Base-by-base conservation (phyloP, 2,797 vertebrate genomes). In the Sebastes cheni region DNA sequence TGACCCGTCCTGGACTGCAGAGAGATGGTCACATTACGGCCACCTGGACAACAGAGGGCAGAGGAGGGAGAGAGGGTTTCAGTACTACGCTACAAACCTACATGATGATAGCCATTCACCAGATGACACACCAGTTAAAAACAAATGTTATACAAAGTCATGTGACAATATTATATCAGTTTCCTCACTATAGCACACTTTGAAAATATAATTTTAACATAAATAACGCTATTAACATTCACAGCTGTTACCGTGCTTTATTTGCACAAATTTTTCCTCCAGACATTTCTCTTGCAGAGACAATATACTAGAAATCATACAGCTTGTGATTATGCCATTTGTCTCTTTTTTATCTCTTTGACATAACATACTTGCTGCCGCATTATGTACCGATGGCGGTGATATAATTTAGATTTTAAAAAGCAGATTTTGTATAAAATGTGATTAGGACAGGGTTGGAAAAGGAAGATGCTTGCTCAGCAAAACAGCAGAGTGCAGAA, bases 1-100 rank as follows among this genome's bases (percentile, higher is more conserved):
- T 99, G 98, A 42, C 99, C 98, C 0, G 99, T 99, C 85, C 99
- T 97, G 0, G 99, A 99, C 96, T 99, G 99, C 87, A 99, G 96
- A 1, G 98, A 99, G 95, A 99, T 99, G 66, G 97, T 98, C 84
- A 99, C 96, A 0, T 99, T 99, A 83, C 99, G 98, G 56, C 99
- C 99, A 75, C 99, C 99, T 99, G 90, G 6, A 85, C 61, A 50
- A 56, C n/a, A 75, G 25, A 85, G 39, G 72, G n/a, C 18, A 83
- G 6, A 29, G 8, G 75, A 16, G 27, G 52, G 3, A 56, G 29
- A 70, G 23, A 34, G 12, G 29, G 10, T n/a, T 39, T 80, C 5
- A 64, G 9, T 27, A 6, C 62, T 16, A 59, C 12, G 10, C 1
- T 9, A 74, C 36, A 67, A 27, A 27, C 2, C 20, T 39, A 20